Evolutionary conservation across 92 coral and sea anemone species (phyloP).

Genomic region (Bergia sp.): DNA sequence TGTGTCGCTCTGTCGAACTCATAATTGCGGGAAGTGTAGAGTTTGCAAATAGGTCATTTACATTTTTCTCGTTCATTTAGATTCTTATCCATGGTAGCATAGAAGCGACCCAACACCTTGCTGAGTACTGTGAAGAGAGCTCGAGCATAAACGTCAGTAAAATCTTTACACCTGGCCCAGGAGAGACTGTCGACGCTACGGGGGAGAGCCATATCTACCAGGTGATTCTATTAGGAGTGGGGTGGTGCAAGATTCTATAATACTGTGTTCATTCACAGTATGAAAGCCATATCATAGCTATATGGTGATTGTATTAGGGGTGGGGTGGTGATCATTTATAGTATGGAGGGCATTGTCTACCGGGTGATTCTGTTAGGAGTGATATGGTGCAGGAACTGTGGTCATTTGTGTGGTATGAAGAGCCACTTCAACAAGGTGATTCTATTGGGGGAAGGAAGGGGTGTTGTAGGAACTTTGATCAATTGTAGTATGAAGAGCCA

Average conservation of each 20-base stretch:
- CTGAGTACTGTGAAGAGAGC: slow-evolving; percentile 90
- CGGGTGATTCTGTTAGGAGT: background rate
- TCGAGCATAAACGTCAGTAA: slow-evolving; percentile 88
- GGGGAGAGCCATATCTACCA: slow-evolving; percentile 98
- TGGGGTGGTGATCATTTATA: background rate
- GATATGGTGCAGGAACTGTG: too few species aligned
- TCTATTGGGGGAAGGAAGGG: too few species aligned
- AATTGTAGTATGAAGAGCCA: too few species aligned
- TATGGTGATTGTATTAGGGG: slow-evolving; percentile 64
- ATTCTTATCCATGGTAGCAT: slow-evolving; percentile 86
- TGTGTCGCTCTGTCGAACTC: background rate
- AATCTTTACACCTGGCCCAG: slow-evolving; percentile 83
- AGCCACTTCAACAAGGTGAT: too few species aligned
- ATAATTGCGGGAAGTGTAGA: background rate
- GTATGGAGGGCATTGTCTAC: too few species aligned
- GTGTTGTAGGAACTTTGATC: too few species aligned
- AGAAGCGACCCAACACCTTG: slow-evolving; percentile 86
- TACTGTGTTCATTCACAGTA: too few species aligned
- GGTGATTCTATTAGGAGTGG: slow-evolving; percentile 53
- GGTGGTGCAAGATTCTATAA: too few species aligned
- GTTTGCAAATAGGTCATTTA: background rate
- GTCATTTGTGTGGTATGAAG: too few species aligned
- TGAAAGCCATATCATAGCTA: slow-evolving; percentile 59
- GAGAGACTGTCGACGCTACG: slow-evolving; percentile 97
- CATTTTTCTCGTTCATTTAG: slow-evolving; percentile 39